Conservation (phyloP, 2,888 invertebrate genomes). For the Megalurothrips usitatus region DNA sequence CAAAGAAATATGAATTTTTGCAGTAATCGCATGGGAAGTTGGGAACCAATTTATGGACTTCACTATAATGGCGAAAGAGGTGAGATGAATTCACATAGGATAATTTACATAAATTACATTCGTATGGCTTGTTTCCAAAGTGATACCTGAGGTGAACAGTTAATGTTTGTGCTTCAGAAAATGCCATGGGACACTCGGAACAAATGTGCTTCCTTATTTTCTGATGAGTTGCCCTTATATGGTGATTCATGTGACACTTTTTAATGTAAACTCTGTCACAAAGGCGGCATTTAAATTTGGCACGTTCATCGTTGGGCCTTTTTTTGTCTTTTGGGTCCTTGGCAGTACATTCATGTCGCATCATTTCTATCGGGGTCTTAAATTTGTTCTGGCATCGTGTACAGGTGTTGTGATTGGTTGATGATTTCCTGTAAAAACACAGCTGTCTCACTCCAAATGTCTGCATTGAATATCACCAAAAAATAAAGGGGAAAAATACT, state of each 20-base stretch:
- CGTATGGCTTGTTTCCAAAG: neutral
- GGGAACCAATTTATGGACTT: neutral
- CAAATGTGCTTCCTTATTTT: neutral
- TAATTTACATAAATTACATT: neutral
- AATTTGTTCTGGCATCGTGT: neutral
- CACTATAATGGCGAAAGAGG: neutral
- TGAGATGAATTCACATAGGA: neutral
- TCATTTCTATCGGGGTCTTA: neutral
- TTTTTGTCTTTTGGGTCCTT: neutral
- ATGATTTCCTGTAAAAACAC: no score
- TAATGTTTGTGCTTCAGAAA: no score
- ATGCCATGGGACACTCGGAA: neutral
- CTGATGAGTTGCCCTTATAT: neutral
- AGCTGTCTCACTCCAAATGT: no score
- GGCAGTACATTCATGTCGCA: neutral
- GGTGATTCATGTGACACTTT: neutral
- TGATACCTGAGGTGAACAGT: no score
- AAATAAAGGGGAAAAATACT: no score
- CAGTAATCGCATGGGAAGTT: neutral
- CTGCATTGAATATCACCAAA: no score
- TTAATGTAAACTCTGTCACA: neutral
- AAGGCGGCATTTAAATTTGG: neutral
- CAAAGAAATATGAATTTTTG: neutral
- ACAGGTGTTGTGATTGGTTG: neutral
- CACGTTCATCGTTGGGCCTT: neutral